Conservation (phyloP, 2,797 vertebrate species). For the Chloroceryle inda region DNA sequence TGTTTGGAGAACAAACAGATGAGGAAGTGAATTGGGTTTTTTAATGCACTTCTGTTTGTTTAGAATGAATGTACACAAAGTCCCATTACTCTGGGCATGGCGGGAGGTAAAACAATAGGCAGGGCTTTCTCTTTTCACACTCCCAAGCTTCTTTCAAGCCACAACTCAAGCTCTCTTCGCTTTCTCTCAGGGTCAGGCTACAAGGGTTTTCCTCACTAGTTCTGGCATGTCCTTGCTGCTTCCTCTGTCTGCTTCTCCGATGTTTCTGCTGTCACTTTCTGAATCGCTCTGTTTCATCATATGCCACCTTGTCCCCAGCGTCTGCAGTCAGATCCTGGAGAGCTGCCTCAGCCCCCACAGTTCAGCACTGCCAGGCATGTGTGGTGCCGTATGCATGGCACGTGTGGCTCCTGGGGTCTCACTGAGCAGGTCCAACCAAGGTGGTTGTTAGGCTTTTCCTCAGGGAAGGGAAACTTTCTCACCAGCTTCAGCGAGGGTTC, state of each 20-base stretch:
- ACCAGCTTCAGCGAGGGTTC: background rate
- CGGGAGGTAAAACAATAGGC: background rate
- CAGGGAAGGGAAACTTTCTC: background rate
- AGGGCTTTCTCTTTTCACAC: conserved; percentile 17
- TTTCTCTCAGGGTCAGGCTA: conserved; percentile 35
- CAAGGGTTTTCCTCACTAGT: background rate
- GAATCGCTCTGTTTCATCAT: background rate
- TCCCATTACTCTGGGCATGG: background rate
- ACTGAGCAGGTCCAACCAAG: background rate
- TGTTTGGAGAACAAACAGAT: background rate
- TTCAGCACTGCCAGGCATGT: background rate
- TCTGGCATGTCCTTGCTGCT: background rate
- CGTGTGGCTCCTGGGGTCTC: background rate
- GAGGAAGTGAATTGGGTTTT: background rate
- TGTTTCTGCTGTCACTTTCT: conserved; percentile 59
- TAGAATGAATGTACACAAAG: background rate
- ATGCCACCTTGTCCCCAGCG: conserved; percentile 7
- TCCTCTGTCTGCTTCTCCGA: conserved; percentile 20
- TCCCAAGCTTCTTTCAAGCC: conserved; percentile 3
- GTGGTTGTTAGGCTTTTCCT: background rate
- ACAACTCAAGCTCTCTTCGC: background rate
- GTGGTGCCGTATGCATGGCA: rapidly evolving
- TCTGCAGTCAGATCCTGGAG: background rate
- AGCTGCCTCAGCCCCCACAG: background rate
- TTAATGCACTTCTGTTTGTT: conserved; percentile 6